These are phyloP conservation scores for Daboia siamensis DNA, from an alignment of 2,113 vertebrate genomes.

Conservation along the genomic window DNA sequence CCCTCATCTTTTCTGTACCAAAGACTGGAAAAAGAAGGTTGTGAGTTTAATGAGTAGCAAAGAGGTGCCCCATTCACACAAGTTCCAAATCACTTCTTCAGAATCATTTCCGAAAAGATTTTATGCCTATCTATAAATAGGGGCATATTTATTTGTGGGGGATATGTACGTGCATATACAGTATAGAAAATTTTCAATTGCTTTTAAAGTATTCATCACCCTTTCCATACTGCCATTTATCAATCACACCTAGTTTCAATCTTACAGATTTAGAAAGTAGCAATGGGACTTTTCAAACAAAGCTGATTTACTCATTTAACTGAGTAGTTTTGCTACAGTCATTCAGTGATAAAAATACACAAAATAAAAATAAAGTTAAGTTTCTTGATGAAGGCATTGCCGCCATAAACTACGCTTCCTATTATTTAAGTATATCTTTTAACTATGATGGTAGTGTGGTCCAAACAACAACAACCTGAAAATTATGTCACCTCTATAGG, in stretches of 20 bases:
- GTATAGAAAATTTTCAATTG: neutral
- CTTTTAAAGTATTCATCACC: neutral
- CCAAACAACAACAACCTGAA: slow-evolving; percentile 14
- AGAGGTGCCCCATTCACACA: neutral
- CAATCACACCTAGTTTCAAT: neutral
- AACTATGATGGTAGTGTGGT: slow-evolving; percentile 1
- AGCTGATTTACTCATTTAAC: neutral
- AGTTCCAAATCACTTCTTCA: neutral
- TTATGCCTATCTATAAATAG: neutral
- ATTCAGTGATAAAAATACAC: neutral
- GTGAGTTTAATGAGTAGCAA: neutral
- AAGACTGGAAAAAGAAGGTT: neutral
- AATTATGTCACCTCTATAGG: slow-evolving; percentile 29
- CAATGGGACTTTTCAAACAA: neutral
- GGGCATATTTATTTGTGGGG: neutral
- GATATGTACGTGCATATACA: neutral
- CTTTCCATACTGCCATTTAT: neutral
- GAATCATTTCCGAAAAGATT: neutral
- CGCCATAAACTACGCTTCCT: slow-evolving; percentile 24
- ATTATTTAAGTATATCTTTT: slow-evolving; percentile 26
- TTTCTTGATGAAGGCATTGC: slow-evolving; percentile 37
- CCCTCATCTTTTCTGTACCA: neutral
- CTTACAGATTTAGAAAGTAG: neutral
- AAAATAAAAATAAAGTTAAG: neutral
- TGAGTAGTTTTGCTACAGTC: neutral